Evolutionary conservation across 2,888 invertebrate genomes (phyloP).

Genomic region (Mimas tiliae): DNA sequence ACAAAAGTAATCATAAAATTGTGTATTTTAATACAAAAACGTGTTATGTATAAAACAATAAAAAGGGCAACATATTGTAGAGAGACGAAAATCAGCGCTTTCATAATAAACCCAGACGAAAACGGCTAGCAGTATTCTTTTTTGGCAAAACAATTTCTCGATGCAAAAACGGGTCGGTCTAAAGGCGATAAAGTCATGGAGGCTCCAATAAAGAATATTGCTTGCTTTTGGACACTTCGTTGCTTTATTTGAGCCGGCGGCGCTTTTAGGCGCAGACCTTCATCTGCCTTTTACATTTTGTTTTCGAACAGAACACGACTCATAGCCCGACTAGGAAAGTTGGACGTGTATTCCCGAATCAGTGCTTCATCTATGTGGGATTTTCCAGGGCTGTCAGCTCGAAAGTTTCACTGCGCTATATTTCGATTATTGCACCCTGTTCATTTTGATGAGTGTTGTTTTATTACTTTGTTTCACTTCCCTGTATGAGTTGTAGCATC

Average conservation of each 20-base stretch:
- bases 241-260: conserved; percentile 17
- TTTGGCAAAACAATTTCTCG: conserved; percentile 12
- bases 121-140: conserved; percentile 5
- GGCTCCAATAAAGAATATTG: conserved; percentile 27
- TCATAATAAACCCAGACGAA: conserved; percentile 8
- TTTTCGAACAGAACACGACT: conserved; percentile 16
- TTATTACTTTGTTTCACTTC: not conserved
- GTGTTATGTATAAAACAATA: too few relatives aligned
- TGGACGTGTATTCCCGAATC: not conserved
- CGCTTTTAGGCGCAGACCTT: conserved; percentile 6
- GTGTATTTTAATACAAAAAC: not conserved
- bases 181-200: conserved; percentile 20
- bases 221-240: conserved; percentile 19
- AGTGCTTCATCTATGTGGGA: not conserved
- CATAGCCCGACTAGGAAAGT: conserved; percentile 15
- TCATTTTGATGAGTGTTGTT: not conserved
- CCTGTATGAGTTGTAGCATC: not conserved
- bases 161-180: conserved; percentile 12
- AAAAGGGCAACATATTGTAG: not conserved
- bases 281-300: conserved; percentile 2
- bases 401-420: not conserved
- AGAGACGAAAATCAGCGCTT: conserved; percentile 4
- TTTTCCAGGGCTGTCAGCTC: not conserved
- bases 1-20: not conserved
- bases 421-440: not conserved